Evolutionary conservation across 2,888 invertebrate species (phyloP).

Genomic region (Anticlea derivata): DNA sequence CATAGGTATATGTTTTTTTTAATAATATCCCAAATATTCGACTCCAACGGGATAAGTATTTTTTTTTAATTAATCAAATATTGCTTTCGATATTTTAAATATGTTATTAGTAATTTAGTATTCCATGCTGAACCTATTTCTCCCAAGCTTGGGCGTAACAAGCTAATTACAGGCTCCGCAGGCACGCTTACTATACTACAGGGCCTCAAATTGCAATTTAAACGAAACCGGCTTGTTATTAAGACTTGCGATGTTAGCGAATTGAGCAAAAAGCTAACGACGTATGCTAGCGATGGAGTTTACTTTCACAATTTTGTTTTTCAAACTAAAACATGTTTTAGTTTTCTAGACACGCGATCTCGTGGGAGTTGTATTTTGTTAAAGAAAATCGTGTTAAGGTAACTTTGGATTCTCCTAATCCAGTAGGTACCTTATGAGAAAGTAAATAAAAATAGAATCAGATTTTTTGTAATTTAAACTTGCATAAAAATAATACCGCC

Average conservation of each 20-base stretch:
- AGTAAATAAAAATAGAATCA: too few relatives aligned
- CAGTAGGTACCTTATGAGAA: too few relatives aligned
- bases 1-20: too few relatives aligned
- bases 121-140: too few relatives aligned
- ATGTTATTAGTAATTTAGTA: too few relatives aligned
- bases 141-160: too few relatives aligned
- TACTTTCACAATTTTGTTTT: slow-evolving; percentile 18
- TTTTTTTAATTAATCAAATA: too few relatives aligned
- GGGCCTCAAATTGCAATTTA: slow-evolving; percentile 30
- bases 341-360: slow-evolving; percentile 15
- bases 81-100: too few relatives aligned
- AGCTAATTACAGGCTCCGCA: slow-evolving; percentile 1
- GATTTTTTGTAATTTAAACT: too few relatives aligned
- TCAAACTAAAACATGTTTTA: slow-evolving; percentile 8
- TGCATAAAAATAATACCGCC: too few relatives aligned
- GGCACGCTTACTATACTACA: neutral
- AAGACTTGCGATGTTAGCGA: slow-evolving; percentile 30
- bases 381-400: neutral
- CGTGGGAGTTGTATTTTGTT: slow-evolving; percentile 1
- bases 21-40: too few relatives aligned
- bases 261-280: slow-evolving; percentile 25
- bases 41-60: too few relatives aligned
- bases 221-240: slow-evolving; percentile 34
- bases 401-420: neutral
- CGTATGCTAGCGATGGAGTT: slow-evolving; percentile 11